phyloP scores from a whole-genome alignment of 2,888 invertebrate genomes.

The Hypercompe scribonia region DNA sequence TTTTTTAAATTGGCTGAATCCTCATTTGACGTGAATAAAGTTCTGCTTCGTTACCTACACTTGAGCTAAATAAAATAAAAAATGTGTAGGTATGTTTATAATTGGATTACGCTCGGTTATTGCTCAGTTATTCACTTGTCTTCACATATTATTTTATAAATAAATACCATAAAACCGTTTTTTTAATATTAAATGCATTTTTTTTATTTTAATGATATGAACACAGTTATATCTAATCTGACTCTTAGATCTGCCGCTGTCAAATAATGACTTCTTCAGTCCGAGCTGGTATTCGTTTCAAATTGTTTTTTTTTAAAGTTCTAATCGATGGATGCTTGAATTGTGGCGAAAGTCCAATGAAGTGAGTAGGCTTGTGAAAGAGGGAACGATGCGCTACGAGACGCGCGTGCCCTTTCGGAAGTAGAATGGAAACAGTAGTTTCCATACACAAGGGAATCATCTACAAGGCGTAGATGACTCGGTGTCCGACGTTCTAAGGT shows the following conservation, averaged over 20 bases:
- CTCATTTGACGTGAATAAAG: background rate
- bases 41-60: background rate
- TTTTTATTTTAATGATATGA: too few relatives aligned
- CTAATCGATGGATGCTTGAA: background rate
- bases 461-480: too few relatives aligned
- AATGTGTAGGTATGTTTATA: background rate
- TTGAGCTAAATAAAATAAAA: background rate
- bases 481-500: too few relatives aligned
- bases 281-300: background rate
- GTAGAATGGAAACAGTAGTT: too few relatives aligned
- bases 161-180: background rate
- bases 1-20: background rate
- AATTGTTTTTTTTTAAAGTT: background rate
- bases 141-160: background rate
- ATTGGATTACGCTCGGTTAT: background rate
- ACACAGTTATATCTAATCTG: too few relatives aligned
- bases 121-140: background rate
- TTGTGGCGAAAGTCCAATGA: background rate
- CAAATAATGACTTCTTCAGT: background rate
- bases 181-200: too few relatives aligned
- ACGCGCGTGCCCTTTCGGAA: too few relatives aligned
- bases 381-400: too few relatives aligned
- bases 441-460: too few relatives aligned
- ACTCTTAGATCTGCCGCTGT: background rate
- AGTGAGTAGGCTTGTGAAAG: background rate